A percentile compares a stretch with the other conserved stretches of the same genome.
Evolutionary conservation across 2,113 vertebrate species (phyloP).

Genomic region (Channa maculata): DNA sequence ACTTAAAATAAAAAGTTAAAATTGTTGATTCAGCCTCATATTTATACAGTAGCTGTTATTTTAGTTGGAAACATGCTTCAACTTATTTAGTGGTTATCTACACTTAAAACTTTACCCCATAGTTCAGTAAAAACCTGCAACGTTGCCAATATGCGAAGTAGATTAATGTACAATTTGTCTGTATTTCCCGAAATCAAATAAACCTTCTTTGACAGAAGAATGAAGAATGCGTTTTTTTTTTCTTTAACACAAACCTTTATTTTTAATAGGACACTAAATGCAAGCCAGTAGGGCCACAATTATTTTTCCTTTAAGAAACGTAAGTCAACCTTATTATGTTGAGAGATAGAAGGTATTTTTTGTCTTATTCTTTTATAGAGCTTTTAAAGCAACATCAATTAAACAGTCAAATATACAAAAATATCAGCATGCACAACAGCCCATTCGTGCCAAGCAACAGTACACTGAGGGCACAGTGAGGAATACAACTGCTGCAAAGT

Average conservation of each 20-base stretch:
- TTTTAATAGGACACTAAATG: constrained; percentile 74
- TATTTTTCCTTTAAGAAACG: constrained; percentile 66
- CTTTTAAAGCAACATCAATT: constrained; percentile 72
- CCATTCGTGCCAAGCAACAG: constrained; percentile 50
- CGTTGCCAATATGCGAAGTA: too few relatives aligned
- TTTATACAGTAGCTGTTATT: too few relatives aligned
- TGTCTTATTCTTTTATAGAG: constrained; percentile 56
- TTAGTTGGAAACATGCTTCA: too few relatives aligned
- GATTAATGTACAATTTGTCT: not conserved
- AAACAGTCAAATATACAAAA: constrained; percentile 79
- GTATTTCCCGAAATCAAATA: not conserved
- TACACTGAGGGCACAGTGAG: constrained; percentile 41
- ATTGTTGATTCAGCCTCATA: too few relatives aligned
- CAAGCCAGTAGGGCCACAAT: constrained; percentile 62
- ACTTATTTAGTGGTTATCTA: too few relatives aligned
- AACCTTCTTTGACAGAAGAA: not conserved
- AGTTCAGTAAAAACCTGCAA: too few relatives aligned
- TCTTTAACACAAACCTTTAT: constrained; percentile 72
- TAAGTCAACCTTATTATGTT: constrained; percentile 53
- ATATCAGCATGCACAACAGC: constrained; percentile 80
- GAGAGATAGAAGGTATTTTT: constrained; percentile 50
- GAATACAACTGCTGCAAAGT: constrained; percentile 48
- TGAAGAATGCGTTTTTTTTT: not conserved
- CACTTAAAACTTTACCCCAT: too few relatives aligned
- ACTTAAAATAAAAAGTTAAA: too few relatives aligned